Evolutionary conservation across 2,888 invertebrate genomes (phyloP).

Genomic region (Anodontia alba): DNA sequence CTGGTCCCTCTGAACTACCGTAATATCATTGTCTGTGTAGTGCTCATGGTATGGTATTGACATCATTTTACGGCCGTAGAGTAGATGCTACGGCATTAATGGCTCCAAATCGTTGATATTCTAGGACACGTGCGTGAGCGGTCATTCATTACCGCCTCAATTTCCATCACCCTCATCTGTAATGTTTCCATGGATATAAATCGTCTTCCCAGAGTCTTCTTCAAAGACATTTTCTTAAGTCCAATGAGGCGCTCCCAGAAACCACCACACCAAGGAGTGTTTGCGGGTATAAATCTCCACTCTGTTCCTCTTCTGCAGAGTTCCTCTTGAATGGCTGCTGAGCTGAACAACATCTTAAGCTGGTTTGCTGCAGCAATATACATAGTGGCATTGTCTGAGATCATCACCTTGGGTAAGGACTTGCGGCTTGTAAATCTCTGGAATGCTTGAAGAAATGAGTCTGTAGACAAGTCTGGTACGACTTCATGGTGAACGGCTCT

Average conservation of each 20-base stretch:
- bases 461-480: background rate
- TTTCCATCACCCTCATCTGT: slow-evolving; percentile 43
- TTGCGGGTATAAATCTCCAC: slow-evolving; percentile 53
- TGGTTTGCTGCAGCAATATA: no score
- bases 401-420: no score
- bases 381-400: no score
- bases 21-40: background rate
- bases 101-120: slow-evolving; percentile 27
- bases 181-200: slow-evolving; percentile 14
- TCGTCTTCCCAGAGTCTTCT: slow-evolving; percentile 32
- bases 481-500: slow-evolving; percentile 18
- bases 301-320: slow-evolving; percentile 19
- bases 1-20: background rate
- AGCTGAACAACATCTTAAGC: background rate
- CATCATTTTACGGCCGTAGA: slow-evolving; percentile 30
- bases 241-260: slow-evolving; percentile 60
- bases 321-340: background rate
- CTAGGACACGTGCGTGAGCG: slow-evolving; percentile 45
- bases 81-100: slow-evolving; percentile 45
- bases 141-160: slow-evolving; percentile 54
- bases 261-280: slow-evolving; percentile 54
- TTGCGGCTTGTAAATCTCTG: background rate
- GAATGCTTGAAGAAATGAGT: background rate
- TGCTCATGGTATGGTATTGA: background rate
- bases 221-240: slow-evolving; percentile 41